A percentile compares a stretch with the other conserved stretches of the same genome.
These are phyloP conservation scores for Uloborus diversus DNA, from an alignment of 1,140 invertebrate species.

Conservation along the genomic window DNA sequence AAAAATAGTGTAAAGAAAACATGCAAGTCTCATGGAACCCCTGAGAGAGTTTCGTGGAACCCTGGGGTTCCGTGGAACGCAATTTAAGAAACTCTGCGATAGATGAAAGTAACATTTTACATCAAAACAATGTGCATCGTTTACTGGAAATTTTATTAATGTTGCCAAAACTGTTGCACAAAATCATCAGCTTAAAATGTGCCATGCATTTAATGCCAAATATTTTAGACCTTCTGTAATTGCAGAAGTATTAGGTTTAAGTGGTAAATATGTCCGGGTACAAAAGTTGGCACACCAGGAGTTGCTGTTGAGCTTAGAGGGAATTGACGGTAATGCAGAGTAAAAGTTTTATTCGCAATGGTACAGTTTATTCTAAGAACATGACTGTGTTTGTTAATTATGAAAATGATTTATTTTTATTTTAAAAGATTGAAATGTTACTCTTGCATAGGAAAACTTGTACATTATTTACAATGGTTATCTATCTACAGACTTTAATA, in stretches of 20 bases:
- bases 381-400: neutral
- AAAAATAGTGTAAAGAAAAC: no score
- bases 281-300: neutral
- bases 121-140: neutral
- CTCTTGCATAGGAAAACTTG: constrained; percentile 3
- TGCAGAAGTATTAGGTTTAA: neutral
- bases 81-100: no score
- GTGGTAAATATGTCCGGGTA: neutral
- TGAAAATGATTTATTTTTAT: constrained; percentile 11
- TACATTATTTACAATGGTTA: constrained; percentile 1
- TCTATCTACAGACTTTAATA: neutral
- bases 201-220: neutral
- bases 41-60: no score
- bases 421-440: neutral
- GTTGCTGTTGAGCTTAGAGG: neutral
- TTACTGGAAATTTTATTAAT: constrained; percentile 2
- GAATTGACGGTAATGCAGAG: neutral
- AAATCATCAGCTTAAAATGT: neutral
- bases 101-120: neutral
- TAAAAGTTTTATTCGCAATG: neutral
- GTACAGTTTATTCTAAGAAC: neutral
- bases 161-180: constrained; percentile 5
- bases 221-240: neutral
- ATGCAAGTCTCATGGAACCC: no score
- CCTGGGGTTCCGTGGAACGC: no score